phyloP scores from a whole-genome alignment of 1,140 invertebrate species.

The Neuroterus valhalla region DNA sequence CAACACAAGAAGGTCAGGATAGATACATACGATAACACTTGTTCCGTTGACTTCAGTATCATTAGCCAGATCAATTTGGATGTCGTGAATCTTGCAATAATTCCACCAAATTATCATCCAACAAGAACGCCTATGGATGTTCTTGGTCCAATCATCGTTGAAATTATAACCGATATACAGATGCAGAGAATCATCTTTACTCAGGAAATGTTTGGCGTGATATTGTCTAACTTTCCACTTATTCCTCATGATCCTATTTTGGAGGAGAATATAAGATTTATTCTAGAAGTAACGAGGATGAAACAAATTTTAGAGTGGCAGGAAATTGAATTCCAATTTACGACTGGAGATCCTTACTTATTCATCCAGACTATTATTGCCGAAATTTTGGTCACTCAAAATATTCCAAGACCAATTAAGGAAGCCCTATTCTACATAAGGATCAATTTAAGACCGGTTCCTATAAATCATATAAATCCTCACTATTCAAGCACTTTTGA shows the following conservation, averaged over 20 bases:
- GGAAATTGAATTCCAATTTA: background rate
- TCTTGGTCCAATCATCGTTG: constrained; percentile 37
- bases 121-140: background rate
- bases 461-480: background rate
- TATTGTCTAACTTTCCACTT: constrained; percentile 45
- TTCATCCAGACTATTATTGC: constrained; percentile 28
- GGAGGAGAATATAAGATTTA: constrained; percentile 44
- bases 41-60: background rate
- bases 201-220: constrained; percentile 44
- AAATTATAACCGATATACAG: constrained; percentile 29
- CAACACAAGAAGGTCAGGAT: constrained; percentile 18
- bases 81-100: background rate
- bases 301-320: constrained; percentile 36
- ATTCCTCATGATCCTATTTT: constrained; percentile 41
- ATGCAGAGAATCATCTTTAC: constrained; percentile 6
- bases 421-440: constrained; percentile 36
- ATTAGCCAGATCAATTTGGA: background rate
- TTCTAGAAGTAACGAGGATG: constrained; percentile 35
- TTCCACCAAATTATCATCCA: background rate
- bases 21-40: background rate
- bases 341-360: constrained; percentile 17
- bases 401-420: constrained; percentile 3
- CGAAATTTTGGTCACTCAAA: constrained; percentile 24
- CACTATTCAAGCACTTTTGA: constrained; percentile 18
- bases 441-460: constrained; percentile 34